Evolutionary conservation across 2,797 vertebrate species (phyloP).

Genomic region (Coregonus sp.): DNA sequence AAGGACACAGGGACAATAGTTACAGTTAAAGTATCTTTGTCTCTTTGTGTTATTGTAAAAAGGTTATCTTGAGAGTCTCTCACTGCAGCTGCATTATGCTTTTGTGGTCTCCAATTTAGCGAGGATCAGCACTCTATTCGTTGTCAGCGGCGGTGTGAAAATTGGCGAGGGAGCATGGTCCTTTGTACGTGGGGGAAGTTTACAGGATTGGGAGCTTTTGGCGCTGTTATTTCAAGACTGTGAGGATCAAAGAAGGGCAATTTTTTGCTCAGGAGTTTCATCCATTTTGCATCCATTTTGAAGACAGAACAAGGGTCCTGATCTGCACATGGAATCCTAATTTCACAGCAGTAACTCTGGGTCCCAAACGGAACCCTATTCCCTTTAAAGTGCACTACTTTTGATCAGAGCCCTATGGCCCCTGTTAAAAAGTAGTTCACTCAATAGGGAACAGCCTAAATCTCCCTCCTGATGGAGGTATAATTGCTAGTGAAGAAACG

Average conservation of each 20-base stretch:
- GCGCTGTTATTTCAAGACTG: slow-evolving; percentile 78
- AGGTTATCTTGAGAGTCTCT: slow-evolving; percentile 81
- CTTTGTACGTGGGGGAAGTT: slow-evolving; percentile 68
- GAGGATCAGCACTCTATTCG: slow-evolving; percentile 74
- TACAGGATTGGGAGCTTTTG: slow-evolving; percentile 82
- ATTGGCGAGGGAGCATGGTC: slow-evolving; percentile 62
- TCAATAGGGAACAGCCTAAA: slow-evolving; percentile 37
- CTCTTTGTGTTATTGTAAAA: slow-evolving; percentile 67
- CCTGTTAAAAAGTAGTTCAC: not conserved
- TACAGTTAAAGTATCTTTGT: slow-evolving; percentile 28
- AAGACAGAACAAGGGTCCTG: slow-evolving; percentile 68
- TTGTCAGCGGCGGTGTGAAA: slow-evolving; percentile 74
- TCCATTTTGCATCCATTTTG: slow-evolving; percentile 85
- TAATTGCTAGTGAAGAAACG: slow-evolving; percentile 74
- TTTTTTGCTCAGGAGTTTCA: slow-evolving; percentile 81
- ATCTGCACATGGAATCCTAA: slow-evolving; percentile 74
- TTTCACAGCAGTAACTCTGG: slow-evolving; percentile 68
- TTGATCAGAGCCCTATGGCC: not conserved
- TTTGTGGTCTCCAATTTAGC: slow-evolving; percentile 80
- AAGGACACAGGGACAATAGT: slow-evolving; percentile 19
- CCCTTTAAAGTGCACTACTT: not conserved
- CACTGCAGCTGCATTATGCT: slow-evolving; percentile 67
- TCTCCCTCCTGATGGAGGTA: slow-evolving; percentile 67
- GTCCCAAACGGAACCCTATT: not conserved
- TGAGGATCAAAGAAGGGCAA: slow-evolving; percentile 86